Percentiles rank a stretch among this genome's conserved stretches.
phyloP scores from a whole-genome alignment of 2,888 invertebrate genomes.

The Trichopoda pennipes region DNA sequence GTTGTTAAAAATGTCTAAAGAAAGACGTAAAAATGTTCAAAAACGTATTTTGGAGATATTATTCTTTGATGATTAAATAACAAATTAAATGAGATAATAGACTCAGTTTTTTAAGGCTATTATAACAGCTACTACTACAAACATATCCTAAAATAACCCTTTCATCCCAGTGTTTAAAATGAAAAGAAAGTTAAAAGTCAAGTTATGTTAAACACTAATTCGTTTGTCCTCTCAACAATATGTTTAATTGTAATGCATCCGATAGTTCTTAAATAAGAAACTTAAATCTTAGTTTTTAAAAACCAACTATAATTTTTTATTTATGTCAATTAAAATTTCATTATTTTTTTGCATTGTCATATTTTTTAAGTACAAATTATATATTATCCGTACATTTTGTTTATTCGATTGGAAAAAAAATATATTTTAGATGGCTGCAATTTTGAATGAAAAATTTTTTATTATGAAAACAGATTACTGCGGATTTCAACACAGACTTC shows the following conservation, averaged over 20 bases:
- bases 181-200: background rate
- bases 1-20: conserved; percentile 80
- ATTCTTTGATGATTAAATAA: conserved; percentile 79
- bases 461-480: too few relatives aligned
- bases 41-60: conserved; percentile 80
- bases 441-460: too few relatives aligned
- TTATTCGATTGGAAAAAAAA: too few relatives aligned
- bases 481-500: too few relatives aligned
- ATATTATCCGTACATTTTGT: too few relatives aligned
- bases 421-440: too few relatives aligned
- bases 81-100: conserved; percentile 12
- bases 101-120: conserved; percentile 46
- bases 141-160: conserved; percentile 44
- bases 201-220: background rate
- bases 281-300: too few relatives aligned
- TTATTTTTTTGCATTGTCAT: too few relatives aligned
- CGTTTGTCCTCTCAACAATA: background rate
- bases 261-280: too few relatives aligned
- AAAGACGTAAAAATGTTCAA: conserved; percentile 79
- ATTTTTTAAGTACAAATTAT: too few relatives aligned
- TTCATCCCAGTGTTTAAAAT: conserved; percentile 21
- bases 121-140: conserved; percentile 17
- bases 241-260: background rate
- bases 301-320: too few relatives aligned
- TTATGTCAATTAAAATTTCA: too few relatives aligned